Base-by-base conservation (phyloP, 2,113 vertebrate species). In the Oncorhynchus keta region DNA sequence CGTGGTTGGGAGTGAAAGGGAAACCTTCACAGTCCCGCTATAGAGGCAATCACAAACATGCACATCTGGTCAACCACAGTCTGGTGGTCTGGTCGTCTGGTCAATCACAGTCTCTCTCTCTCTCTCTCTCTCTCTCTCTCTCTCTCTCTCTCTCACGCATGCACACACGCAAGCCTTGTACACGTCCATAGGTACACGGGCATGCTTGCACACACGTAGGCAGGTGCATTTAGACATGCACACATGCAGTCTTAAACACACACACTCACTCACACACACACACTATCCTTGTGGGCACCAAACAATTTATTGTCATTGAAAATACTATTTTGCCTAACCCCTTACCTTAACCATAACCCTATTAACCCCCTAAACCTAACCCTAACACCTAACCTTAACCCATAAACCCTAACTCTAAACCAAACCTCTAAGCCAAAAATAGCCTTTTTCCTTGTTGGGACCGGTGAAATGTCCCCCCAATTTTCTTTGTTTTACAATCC, bases 181-280 rank as follows among this genome's bases (percentile, higher is more conserved):
- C 35, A 70, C 16, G 4, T 51, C 1, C 12, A 51, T 51, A 2
- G 11, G 14, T n/a, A 49, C 11, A 20, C 28, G 26, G 45, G 11
- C 70, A 72, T 14, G 20, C 68, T 13, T 48, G 20, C 13, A 70
- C 5, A 45, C 35, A 51, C 49, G 1, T 4, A 51, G 49, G 14
- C 49, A 13, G 14, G 49, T 13, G 11, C 14, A 3, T 11, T 32
- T 13, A 70, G 16, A 68, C 13, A 68, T 6, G 30, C 28, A 68
- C 28, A 68, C 66, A 68, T 26, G 20, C 61, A 64, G 22, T 59
- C 14, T n/a, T 62, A 22, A n/a, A 62, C 68, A 48, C 14, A 6
- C 16, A 22, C 79, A 74, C 48, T 30, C 68, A 24, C 13, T 2
- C 6, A n/a, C 78, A 73, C 48, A 26, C 49, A 70, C 62, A 39